Evolutionary conservation across 2,888 invertebrate species (phyloP), one percentile per base, ranked within the genome.

Genomic region (Anorthoa munda): DNA sequence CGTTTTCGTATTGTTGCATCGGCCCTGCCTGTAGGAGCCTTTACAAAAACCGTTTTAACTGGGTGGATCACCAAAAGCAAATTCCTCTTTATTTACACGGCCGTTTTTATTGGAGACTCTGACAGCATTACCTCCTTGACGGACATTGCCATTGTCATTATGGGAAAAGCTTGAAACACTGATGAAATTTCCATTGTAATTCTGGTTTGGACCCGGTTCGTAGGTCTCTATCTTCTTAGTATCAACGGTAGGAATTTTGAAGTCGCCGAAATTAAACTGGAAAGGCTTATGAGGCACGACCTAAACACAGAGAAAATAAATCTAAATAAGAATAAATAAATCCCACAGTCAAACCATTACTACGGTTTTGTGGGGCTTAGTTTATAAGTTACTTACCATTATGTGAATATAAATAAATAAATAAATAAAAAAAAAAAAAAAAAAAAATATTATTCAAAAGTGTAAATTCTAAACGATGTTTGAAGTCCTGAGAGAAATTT

Each of bases 41-140:
- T 39, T 11, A 50, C 9, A n/a, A 61, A 48, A 48, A 39, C 17
- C 23, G 9, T 11, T 50, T 48, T 64, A 61, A 39, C 45, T 15
- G 1, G 21, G 39, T 2, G 56, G 31, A 18, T 21, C 9, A 17
- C 17, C 58, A 56, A 18, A 78, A 56, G 7, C 59, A 23, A 61
- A 0, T 4, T 65, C 60, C 23, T 75, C 17, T 61, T 75, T 48
- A 0, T 67, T 21, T 0, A 86, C 67, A 0, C 21, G 9, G 3
- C 86, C 86, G 4, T 86, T 84, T 15, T 74, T 17, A 26, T 86
- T 86, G 0, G 26, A 53, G 1, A 82, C 7, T 0, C 4, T 51
- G 31, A 15, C 56, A 11, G 48, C 4, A 56, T n/a, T 59, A 1
- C 67, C 85, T 5, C 66, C 79, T 53, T 77, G 51, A 5, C n/a